Percentiles rank a stretch among this genome's conserved stretches.
These are phyloP conservation scores for Enteromius trimaculatus DNA, from an alignment of 2,797 vertebrate species.

Conservation along the genomic window DNA sequence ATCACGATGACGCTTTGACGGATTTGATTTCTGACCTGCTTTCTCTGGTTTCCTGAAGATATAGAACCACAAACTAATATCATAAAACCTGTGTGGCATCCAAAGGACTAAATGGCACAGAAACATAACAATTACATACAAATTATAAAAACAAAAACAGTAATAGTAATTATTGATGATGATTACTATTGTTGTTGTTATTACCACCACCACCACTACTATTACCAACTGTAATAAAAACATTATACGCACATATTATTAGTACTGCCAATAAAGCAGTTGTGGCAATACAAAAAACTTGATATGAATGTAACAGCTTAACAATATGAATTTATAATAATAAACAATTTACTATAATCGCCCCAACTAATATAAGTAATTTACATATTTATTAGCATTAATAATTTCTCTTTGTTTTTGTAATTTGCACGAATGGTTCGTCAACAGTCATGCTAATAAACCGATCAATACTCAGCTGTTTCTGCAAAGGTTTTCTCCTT, in stretches of 20 bases:
- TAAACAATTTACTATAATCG: neutral
- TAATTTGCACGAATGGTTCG: neutral
- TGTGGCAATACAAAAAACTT: neutral
- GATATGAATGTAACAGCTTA: neutral
- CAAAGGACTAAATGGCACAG: neutral
- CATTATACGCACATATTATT: neutral
- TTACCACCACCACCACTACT: neutral
- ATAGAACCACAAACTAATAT: neutral
- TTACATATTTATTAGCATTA: neutral
- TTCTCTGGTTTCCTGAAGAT: constrained; percentile 53
- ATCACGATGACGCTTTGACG: constrained; percentile 90
- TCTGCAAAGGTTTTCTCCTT: constrained; percentile 85
- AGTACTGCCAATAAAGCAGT: neutral
- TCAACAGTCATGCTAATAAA: neutral
- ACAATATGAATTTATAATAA: neutral
- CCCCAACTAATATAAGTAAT: neutral
- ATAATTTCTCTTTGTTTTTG: neutral
- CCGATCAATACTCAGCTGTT: constrained; percentile 79
- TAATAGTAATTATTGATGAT: neutral
- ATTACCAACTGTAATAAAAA: neutral
- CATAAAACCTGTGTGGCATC: neutral
- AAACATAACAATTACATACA: neutral
- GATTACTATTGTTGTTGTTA: neutral
- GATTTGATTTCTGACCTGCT: constrained; percentile 79
- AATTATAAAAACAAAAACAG: too few species aligned